phyloP scores from a whole-genome alignment of 2,888 invertebrate genomes.

The Punctoribates punctum region DNA sequence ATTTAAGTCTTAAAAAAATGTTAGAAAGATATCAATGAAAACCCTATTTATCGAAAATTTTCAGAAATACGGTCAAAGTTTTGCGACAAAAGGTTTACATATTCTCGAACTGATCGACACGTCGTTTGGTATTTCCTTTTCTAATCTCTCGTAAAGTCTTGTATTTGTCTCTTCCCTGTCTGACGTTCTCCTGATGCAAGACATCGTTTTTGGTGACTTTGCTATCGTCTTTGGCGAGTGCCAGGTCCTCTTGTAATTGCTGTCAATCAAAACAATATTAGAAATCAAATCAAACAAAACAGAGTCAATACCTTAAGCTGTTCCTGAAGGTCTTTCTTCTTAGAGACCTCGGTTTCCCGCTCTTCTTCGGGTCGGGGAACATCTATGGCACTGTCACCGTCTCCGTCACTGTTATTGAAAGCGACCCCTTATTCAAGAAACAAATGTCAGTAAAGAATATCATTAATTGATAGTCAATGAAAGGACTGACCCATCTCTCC shows the following conservation, averaged over 20 bases:
- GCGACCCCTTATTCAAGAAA: constrained; percentile 43
- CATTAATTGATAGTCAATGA: not conserved
- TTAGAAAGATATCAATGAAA: no score
- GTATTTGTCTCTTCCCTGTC: constrained; percentile 98
- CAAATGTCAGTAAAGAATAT: constrained; percentile 3
- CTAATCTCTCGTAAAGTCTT: constrained; percentile 99
- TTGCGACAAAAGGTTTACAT: constrained; percentile 64
- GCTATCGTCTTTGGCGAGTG: constrained; percentile 85
- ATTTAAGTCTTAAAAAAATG: no score
- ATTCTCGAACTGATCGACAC: constrained; percentile 99
- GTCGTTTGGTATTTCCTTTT: constrained; percentile 99
- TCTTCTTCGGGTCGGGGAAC: constrained; percentile 91
- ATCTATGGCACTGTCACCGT: constrained; percentile 65
- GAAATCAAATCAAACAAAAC: constrained; percentile 11
- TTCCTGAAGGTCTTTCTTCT: constrained; percentile 90
- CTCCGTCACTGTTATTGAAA: constrained; percentile 59
- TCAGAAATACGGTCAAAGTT: no score
- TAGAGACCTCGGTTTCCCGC: constrained; percentile 84
- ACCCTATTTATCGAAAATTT: no score
- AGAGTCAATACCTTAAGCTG: constrained; percentile 73
- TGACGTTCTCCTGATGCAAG: constrained; percentile 97
- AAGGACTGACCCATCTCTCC: constrained; percentile 64
- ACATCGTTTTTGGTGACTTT: constrained; percentile 95
- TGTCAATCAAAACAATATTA: constrained; percentile 54
- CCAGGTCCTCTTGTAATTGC: constrained; percentile 93